Conservation (phyloP, 2,888 invertebrate genomes). For the Gryllus longicercus region DNA sequence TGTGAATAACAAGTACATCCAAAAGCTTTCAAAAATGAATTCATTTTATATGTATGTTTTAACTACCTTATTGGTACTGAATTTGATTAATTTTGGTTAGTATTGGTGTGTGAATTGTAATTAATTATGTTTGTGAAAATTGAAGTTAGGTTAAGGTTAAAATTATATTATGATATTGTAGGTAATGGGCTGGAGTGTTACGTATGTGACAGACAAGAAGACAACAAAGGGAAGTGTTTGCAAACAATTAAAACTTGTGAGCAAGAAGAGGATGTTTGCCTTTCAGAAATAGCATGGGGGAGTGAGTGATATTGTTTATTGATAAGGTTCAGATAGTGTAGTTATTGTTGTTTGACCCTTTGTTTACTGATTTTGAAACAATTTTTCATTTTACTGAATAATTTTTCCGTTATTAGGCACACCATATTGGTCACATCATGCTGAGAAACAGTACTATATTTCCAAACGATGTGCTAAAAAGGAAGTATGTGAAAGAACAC, state of each 20-base stretch:
- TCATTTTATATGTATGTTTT: no score
- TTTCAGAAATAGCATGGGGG: conserved; percentile 90
- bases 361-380: not conserved
- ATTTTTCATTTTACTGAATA: not conserved
- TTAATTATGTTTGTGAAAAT: not conserved
- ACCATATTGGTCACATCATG: conserved; percentile 93
- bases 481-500: conserved; percentile 69
- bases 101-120: no score
- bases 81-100: no score
- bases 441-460: conserved; percentile 88
- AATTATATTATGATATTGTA: conserved; percentile 45
- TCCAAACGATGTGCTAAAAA: conserved; percentile 86
- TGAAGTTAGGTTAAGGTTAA: not conserved
- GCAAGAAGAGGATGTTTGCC: conserved; percentile 78
- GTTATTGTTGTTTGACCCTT: not conserved
- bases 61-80: no score
- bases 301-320: conserved; percentile 53
- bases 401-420: conserved; percentile 54
- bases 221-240: conserved; percentile 87
- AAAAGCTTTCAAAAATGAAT: no score
- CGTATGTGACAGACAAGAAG: conserved; percentile 88
- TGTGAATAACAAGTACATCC: no score
- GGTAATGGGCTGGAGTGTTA: conserved; percentile 83
- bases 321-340: not conserved
- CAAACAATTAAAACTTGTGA: conserved; percentile 90